phyloP scores from a whole-genome alignment of 1,140 invertebrate genomes.

The Forficula auricularia region DNA sequence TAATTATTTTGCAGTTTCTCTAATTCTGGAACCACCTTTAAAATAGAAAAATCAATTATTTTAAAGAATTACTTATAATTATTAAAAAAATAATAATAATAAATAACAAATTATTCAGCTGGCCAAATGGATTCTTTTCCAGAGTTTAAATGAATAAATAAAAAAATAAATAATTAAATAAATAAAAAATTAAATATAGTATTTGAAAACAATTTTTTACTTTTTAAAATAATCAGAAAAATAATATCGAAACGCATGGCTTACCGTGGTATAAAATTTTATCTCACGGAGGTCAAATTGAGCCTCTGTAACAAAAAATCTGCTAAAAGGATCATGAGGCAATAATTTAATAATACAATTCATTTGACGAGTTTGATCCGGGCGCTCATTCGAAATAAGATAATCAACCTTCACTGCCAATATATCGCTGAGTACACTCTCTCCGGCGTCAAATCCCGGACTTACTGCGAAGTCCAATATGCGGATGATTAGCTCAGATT shows the following conservation, averaged over 20 bases:
- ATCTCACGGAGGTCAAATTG: slow-evolving; percentile 68
- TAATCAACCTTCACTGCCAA: slow-evolving; percentile 37
- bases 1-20: slow-evolving; percentile 32
- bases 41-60: too few species aligned
- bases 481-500: slow-evolving; percentile 21
- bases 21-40: slow-evolving; percentile 46
- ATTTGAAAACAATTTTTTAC: too few species aligned
- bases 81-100: too few species aligned
- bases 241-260: too few species aligned
- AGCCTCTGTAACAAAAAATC: slow-evolving; percentile 58
- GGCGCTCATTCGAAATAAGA: slow-evolving; percentile 16
- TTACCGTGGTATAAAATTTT: slow-evolving; percentile 62
- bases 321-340: slow-evolving; percentile 51
- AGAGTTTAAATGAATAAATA: too few species aligned
- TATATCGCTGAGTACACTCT: slow-evolving; percentile 42
- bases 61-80: too few species aligned
- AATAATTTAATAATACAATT: slow-evolving; percentile 56
- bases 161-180: too few species aligned
- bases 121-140: too few species aligned
- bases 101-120: too few species aligned
- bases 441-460: slow-evolving; percentile 34
- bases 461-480: slow-evolving; percentile 31
- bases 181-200: too few species aligned
- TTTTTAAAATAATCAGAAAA: too few species aligned
- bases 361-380: slow-evolving; percentile 16